Percentiles rank a stretch among this genome's conserved stretches.
Evolutionary conservation across 1,140 invertebrate species (phyloP).

Genomic region (Nephila pilipes): DNA sequence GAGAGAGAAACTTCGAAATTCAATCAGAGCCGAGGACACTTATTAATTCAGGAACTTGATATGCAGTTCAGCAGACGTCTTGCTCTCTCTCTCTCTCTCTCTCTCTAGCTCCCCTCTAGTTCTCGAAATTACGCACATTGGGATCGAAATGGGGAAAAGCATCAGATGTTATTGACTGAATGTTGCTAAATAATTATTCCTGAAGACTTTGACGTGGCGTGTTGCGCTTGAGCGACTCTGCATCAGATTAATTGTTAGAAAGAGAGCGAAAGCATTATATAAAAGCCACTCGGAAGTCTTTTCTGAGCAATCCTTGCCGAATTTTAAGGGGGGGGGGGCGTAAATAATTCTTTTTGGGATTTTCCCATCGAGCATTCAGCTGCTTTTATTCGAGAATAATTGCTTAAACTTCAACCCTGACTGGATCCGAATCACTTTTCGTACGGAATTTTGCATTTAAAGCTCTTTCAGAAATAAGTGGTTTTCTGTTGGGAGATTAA

Average conservation of each 20-base stretch:
- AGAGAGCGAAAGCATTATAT: background rate
- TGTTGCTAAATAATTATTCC: conserved; percentile 74
- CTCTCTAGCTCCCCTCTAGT: background rate
- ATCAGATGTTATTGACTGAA: conserved; percentile 73
- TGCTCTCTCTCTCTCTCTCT: conserved; percentile 9
- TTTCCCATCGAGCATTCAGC: conserved; percentile 10
- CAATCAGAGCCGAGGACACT: conserved; percentile 62
- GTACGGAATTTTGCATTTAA: conserved; percentile 1
- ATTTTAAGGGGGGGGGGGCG: conserved; percentile 31
- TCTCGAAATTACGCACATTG: conserved; percentile 25
- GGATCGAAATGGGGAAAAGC: conserved; percentile 42
- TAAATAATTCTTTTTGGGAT: conserved; percentile 52
- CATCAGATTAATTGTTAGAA: conserved; percentile 32
- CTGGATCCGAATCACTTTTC: conserved; percentile 20
- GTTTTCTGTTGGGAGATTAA: conserved; percentile 16
- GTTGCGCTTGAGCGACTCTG: background rate
- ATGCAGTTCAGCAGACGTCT: conserved; percentile 2
- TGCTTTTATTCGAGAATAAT: conserved; percentile 51
- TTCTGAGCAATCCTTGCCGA: conserved; percentile 16
- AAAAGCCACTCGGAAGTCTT: conserved; percentile 14
- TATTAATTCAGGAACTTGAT: conserved; percentile 73
- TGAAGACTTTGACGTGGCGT: conserved; percentile 43
- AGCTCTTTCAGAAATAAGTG: conserved; percentile 17
- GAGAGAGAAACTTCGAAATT: conserved; percentile 38
- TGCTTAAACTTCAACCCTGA: conserved; percentile 28